Base-by-base conservation (phyloP, 2,888 invertebrate genomes). In the Cryptus viduatorius region DNA sequence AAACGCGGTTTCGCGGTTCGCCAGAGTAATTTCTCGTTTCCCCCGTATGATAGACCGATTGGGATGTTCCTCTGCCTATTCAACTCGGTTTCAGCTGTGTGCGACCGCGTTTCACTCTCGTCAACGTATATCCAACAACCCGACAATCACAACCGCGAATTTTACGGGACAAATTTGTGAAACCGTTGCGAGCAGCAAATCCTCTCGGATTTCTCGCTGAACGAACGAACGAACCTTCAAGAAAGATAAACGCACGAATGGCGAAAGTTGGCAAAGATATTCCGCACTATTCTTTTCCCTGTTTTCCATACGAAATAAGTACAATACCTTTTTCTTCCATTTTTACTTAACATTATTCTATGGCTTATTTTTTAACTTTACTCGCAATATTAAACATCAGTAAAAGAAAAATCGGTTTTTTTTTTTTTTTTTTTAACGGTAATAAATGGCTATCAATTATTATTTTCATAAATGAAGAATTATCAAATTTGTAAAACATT, bases 81-180 rank as follows among this genome's bases (percentile, higher is more conserved):
- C 61, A 8, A 16, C 61, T 78, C 19, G 46, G 53, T 31, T 71
- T 67, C 44, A 29, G 73, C 31, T 56, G 16, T 24, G 48, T 73
- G 61, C 53, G 73, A 78, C 71, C 73, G 82, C 73, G 78, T 64
- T 83, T 76, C 79, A 75, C 79, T 79, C 83, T 68, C 61, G 19
- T 10, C 56, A n/a, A n/a, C n/a, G n/a, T n/a, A 3, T 29, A 48
- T 19, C 72, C 68, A 53, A 56, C 65, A 79, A 71, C 64, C 79
- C 75, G 48, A 71, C 69, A 79, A 79, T 76, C 79, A 79, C 73
- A 68, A 48, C 44, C 37, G 53, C 24, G 64, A 10, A 12, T 71
- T 71, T 79, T 65, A 65, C 71, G 56, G 65, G 64, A 67, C 76
- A 77, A 83, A 83, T 83, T 76, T 80, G 72, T 37, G 75, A 75